Conservation (phyloP, 2,888 invertebrate genomes). For the Pharmacophagus antenor region DNA sequence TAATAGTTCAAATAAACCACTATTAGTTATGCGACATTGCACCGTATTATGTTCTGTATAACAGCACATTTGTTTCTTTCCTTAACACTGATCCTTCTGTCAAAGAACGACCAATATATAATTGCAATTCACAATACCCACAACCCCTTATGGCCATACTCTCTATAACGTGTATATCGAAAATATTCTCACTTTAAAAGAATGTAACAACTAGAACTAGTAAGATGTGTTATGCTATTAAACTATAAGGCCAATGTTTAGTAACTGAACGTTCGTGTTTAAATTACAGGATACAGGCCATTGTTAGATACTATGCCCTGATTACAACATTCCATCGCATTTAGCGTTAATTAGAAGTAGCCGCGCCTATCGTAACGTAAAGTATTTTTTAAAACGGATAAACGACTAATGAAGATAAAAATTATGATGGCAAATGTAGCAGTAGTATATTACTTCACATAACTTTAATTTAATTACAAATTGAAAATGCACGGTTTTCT, state of each 20-base stretch:
- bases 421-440: no score
- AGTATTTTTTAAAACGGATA: neutral
- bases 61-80: no score
- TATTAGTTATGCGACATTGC: no score
- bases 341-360: conserved; percentile 1
- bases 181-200: neutral
- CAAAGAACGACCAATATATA: no score
- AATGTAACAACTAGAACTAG: neutral
- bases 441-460: no score
- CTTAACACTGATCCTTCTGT: no score
- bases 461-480: no score
- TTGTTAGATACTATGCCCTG: conserved; percentile 7
- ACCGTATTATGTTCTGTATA: no score
- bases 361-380: neutral
- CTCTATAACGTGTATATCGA: neutral
- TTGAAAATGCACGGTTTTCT: no score
- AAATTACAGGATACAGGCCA: conserved; percentile 9
- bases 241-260: neutral
- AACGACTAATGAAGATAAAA: neutral
- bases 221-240: neutral
- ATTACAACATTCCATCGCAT: conserved; percentile 10
- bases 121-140: no score
- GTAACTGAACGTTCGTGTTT: conserved; percentile 6
- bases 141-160: neutral
- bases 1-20: no score